Base-by-base conservation (phyloP, 2,888 invertebrate species). In the Aromia moschata region DNA sequence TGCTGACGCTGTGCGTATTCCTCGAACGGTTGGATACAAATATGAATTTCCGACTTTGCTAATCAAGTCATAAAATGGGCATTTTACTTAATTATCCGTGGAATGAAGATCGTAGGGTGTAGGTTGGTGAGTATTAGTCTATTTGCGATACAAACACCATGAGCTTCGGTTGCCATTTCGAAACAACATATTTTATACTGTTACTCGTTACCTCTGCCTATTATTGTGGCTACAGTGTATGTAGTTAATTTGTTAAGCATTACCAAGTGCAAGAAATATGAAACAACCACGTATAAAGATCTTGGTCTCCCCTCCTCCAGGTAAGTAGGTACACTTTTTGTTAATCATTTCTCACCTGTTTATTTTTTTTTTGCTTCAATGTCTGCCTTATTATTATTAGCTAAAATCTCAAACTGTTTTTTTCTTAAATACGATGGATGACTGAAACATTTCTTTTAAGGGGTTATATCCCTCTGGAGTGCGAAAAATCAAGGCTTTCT, bases 31-130 rank as follows among this genome's bases (percentile, higher is more conserved):
- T 46, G n/a, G 10, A 33, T 46, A 16, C 37, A 38, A 49, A 49
- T 49, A 20, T 38, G 38, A 38, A 49, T 25, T 49, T 49, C 49
- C 38, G 14, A 49, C 38, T 43, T 38, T 37, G 1, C 14, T 49
- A 49, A 49, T 49, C 38, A 40, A 38, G 37, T 38, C 38, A 49
- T 49, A 49, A 33, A 47, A 49, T 38, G 14, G 17, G 49, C 15
- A 49, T 38, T 49, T 36, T 49, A 38, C 7, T 38, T 38, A 38
- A 49, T 38, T 38, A 30, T 49, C 25, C 47, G 11, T 36, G 49
- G 49, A 38, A 49, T 20, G 30, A 38, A 17, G 14, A 40, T 12
- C 25, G 25, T n/a, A 40, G 38, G 38, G 49, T 38, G 49, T 49
- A 49, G 49, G 49, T 25, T 49, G 49, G 17, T 36, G 4, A n/a